Conservation (phyloP, 2,113 vertebrate species). For the Formicarius rufipectus region DNA sequence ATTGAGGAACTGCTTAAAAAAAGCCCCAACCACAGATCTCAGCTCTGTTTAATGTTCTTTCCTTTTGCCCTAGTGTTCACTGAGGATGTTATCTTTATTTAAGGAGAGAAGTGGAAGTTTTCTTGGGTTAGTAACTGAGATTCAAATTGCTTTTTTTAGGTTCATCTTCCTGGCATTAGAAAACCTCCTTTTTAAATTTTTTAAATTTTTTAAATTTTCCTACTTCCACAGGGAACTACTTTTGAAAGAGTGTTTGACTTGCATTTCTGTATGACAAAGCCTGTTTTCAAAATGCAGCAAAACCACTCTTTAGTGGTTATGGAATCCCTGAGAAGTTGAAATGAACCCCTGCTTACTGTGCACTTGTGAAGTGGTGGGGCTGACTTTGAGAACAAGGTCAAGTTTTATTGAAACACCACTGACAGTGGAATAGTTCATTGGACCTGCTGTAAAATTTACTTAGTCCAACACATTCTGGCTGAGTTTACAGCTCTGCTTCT, state of each 20-base stretch:
- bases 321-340: background rate
- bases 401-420: background rate
- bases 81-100: background rate
- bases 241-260: background rate
- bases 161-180: background rate
- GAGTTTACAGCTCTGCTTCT: background rate
- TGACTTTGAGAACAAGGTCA: background rate
- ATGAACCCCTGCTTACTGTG: background rate
- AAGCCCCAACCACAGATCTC: background rate
- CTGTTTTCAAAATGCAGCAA: background rate
- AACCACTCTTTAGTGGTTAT: background rate
- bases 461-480: accelerated
- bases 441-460: background rate
- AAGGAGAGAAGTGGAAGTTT: background rate
- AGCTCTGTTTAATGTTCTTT: background rate
- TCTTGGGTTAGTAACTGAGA: background rate
- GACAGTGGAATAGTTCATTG: background rate
- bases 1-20: background rate
- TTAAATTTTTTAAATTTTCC: too few relatives aligned
- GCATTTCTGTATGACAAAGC: background rate
- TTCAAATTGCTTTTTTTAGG: background rate
- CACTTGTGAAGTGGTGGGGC: background rate
- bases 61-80: background rate
- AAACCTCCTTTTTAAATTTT: background rate
- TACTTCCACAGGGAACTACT: background rate